A percentile compares a stretch with the other conserved stretches of the same genome.
Evolutionary conservation across 2,797 vertebrate genomes (phyloP).

Genomic region (Melopsittacus undulatus): DNA sequence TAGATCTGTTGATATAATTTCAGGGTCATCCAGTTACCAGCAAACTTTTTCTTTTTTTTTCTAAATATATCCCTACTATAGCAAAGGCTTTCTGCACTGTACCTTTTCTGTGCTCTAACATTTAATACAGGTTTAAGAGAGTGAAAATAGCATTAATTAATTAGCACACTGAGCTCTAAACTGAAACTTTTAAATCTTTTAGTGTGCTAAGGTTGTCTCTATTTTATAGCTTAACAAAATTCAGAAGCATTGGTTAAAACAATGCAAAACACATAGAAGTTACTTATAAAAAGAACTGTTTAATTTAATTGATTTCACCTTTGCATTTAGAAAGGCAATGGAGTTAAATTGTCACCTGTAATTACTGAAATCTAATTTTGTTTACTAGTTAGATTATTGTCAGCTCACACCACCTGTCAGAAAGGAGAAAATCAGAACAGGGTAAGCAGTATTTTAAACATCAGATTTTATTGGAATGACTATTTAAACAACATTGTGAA

Average conservation of each 20-base stretch:
- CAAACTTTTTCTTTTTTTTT: not conserved
- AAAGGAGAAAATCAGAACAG: constrained; percentile 25
- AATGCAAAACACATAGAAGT: constrained; percentile 41
- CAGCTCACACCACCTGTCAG: constrained; percentile 34
- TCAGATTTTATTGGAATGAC: not conserved
- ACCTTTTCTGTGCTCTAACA: not conserved
- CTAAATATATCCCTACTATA: not conserved
- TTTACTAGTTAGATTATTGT: constrained; percentile 52
- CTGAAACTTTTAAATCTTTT: constrained; percentile 45
- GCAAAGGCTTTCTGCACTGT: not conserved
- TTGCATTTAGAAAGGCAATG: constrained; percentile 47
- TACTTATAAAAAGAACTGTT: constrained; percentile 58
- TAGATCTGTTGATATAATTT: not conserved
- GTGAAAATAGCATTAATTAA: constrained; percentile 1
- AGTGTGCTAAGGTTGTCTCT: constrained; percentile 23
- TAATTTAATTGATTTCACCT: constrained; percentile 63
- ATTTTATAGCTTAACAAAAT: constrained; percentile 38
- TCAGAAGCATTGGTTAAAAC: constrained; percentile 53
- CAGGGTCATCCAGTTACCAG: not conserved
- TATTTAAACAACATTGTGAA: not conserved
- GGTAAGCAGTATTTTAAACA: constrained; percentile 12
- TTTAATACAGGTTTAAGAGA: constrained; percentile 16
- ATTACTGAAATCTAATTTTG: constrained; percentile 51
- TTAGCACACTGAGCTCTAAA: constrained; percentile 19
- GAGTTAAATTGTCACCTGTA: constrained; percentile 26